Conservation (phyloP, 64 coral and sea anemone genomes). For the Actinia tenebrosa region DNA sequence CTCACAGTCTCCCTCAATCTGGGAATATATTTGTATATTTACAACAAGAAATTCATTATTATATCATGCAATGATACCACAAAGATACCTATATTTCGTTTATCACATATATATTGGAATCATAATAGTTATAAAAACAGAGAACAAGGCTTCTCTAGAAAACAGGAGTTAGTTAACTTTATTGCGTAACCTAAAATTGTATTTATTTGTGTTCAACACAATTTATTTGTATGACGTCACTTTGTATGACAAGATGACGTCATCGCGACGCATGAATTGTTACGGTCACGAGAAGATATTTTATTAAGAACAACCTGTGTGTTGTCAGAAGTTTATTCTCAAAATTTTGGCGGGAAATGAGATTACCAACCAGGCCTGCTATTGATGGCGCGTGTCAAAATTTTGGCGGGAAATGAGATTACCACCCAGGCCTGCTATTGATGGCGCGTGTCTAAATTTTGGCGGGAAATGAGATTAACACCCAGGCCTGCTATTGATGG, state of each 20-base stretch:
- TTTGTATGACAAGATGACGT: constrained; percentile 1
- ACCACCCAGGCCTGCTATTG: not conserved
- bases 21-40: constrained; percentile 8
- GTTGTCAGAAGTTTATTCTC: not conserved
- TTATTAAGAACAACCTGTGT: not conserved
- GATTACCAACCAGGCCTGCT: not conserved
- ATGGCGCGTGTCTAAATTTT: not conserved
- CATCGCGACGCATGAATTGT: not conserved
- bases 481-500: not conserved
- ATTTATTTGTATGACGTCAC: constrained; percentile 13
- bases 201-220: constrained; percentile 11
- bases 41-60: not conserved
- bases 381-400: not conserved
- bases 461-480: not conserved
- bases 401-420: not conserved
- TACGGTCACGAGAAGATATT: not conserved
- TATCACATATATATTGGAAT: not conserved
- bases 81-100: not conserved
- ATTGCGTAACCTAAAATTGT: not conserved
- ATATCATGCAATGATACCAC: not conserved
- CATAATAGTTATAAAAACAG: not conserved
- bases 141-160: not conserved
- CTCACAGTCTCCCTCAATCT: not conserved
- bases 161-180: not conserved
- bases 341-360: not conserved